A percentile compares a stretch with the other conserved stretches of the same genome.
phyloP scores from a whole-genome alignment of 2,113 vertebrate species.

The Ranitomeya variabilis region DNA sequence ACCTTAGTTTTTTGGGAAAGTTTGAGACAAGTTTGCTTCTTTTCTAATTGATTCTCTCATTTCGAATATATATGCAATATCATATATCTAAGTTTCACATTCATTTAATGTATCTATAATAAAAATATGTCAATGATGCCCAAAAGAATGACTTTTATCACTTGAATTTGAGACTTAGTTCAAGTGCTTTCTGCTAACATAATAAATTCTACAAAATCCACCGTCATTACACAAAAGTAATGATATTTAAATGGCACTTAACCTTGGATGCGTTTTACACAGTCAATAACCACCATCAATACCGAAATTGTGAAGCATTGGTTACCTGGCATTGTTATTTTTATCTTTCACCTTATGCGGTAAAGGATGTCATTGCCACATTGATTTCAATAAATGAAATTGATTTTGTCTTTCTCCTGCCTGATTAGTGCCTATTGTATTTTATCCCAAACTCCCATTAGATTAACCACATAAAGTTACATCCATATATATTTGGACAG shows the following conservation, averaged over 20 bases:
- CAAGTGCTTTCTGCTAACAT: constrained; percentile 7
- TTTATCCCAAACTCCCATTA: constrained; percentile 29
- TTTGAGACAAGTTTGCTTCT: too few relatives aligned
- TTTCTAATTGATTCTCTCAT: too few relatives aligned
- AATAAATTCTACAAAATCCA: constrained; percentile 5
- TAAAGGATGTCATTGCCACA: constrained; percentile 49
- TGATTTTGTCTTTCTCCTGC: constrained; percentile 53
- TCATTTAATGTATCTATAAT: not conserved
- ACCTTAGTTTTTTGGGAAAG: too few relatives aligned
- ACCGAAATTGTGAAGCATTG: constrained; percentile 35
- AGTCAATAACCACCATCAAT: constrained; percentile 55
- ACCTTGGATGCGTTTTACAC: constrained; percentile 43
- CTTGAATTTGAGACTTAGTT: not conserved
- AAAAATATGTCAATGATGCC: not conserved
- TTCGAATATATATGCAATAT: not conserved
- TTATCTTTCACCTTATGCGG: constrained; percentile 57
- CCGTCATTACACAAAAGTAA: constrained; percentile 12
- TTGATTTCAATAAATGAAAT: constrained; percentile 53
- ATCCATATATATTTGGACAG: too few relatives aligned
- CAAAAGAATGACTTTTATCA: not conserved
- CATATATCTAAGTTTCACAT: not conserved
- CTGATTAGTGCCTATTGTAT: constrained; percentile 55
- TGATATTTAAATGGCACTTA: constrained; percentile 53
- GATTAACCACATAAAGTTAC: constrained; percentile 19
- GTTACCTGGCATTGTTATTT: constrained; percentile 54